Conservation (phyloP, 2,888 invertebrate genomes). For the Meta bourneti region DNA sequence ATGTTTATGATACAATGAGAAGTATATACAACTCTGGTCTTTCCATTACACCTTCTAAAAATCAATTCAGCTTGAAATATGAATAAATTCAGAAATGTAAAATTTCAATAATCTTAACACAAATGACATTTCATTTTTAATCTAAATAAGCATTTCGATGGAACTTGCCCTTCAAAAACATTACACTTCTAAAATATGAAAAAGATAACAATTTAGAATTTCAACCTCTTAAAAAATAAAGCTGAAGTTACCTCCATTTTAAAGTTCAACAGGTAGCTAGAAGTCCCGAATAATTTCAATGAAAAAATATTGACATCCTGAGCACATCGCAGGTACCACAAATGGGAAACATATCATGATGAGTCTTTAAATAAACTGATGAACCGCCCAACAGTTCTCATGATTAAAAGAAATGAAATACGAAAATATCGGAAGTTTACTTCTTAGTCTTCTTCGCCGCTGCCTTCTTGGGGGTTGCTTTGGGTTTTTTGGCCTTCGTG, state of each 20-base stretch:
- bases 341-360: background rate
- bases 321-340: background rate
- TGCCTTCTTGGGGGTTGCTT: conserved; percentile 73
- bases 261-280: background rate
- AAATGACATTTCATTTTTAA: background rate
- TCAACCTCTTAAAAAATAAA: background rate
- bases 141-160: background rate
- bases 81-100: background rate
- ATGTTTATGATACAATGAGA: conserved; percentile 58
- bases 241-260: background rate
- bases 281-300: background rate
- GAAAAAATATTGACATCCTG: background rate
- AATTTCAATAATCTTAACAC: background rate
- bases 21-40: conserved; percentile 13
- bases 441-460: conserved; percentile 72
- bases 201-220: background rate
- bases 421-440: conserved; percentile 12
- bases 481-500: conserved; percentile 76
- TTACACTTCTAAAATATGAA: background rate
- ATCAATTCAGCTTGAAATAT: background rate
- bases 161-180: background rate
- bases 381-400: background rate
- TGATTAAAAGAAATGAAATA: conserved; percentile 6
- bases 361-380: background rate
- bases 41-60: background rate